phyloP scores from a whole-genome alignment of 2,797 vertebrate genomes.

The Artibeus jamaicensis region DNA sequence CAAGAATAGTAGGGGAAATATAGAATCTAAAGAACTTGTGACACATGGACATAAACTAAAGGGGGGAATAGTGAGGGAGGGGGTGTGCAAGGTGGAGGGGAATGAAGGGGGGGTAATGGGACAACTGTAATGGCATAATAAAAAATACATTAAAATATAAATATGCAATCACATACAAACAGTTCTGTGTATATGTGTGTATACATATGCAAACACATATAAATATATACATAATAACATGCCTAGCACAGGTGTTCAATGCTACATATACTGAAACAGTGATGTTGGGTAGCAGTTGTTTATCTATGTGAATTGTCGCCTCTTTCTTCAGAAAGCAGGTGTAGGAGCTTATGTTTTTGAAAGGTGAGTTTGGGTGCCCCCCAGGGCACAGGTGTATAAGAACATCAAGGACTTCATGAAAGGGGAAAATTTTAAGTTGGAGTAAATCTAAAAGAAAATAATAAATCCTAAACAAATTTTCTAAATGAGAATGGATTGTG shows the following conservation, averaged over 20 bases:
- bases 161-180: background rate
- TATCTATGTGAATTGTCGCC: background rate
- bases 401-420: conserved; percentile 33
- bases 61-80: no score
- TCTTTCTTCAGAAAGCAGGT: background rate
- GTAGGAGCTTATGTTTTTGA: background rate
- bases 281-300: background rate
- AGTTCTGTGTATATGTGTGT: no score
- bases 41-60: no score
- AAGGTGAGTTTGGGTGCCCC: background rate
- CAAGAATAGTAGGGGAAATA: no score
- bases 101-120: no score
- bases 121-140: no score
- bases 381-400: background rate
- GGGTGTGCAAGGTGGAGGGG: no score
- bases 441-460: conserved; percentile 47
- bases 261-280: background rate
- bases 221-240: background rate
- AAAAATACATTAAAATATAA: background rate
- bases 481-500: conserved; percentile 64
- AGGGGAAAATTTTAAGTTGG: conserved; percentile 51
- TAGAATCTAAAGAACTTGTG: no score
- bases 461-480: conserved; percentile 60
- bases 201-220: no score
- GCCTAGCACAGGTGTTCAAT: background rate